Evolutionary conservation across 2,113 vertebrate genomes (phyloP), one percentile per base, ranked within the genome.

Genomic region (Propithecus coquereli): DNA sequence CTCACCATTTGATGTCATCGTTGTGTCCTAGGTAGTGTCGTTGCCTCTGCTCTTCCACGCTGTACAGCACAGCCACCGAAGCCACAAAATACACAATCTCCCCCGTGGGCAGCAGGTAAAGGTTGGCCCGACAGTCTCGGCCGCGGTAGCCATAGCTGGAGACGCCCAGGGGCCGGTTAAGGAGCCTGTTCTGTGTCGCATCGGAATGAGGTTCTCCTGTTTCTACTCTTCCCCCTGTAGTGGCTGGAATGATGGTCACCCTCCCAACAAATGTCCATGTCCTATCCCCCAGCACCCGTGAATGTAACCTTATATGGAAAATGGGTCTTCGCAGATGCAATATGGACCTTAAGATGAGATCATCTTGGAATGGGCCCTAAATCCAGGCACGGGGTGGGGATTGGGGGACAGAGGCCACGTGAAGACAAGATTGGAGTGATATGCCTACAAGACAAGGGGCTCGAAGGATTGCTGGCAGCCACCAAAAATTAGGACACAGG

Each of bases 61-160:
- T 99, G 98, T 99, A 99, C 20, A 99, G 98, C 52, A 99, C 99
- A 2, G 99, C 99, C 96, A 99, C 99, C 0, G 99, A 99, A 54
- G 99, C 99, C 74, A 99, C 99, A 59, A 99, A 99, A 97, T 99
- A 99, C 40, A 99, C 99, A 0, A 99, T 99, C 98, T 99, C 99
- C 14, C 99, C 99, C 0, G 99, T 99, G 86, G 99, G 99, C 95
- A 99, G 98, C 97, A 99, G 98, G 97, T 99, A 99, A 52, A 99
- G 99, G 97, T 99, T 99, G 95, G 98, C 98, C 77, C 99, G 98
- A 87, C 99, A 99, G 98, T 99, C 99, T 0, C 99, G 98, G 11
- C 99, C 99, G 0, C 99, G 98, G 97, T 99, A 99, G 13, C 99
- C 99, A 0, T 99, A 99, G 82, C 99, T 99, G 97, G 83, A 61